Percentiles rank a stretch among this genome's conserved stretches.
Conservation (phyloP, 2,888 invertebrate species). For the Aspidiotus rigidus region DNA sequence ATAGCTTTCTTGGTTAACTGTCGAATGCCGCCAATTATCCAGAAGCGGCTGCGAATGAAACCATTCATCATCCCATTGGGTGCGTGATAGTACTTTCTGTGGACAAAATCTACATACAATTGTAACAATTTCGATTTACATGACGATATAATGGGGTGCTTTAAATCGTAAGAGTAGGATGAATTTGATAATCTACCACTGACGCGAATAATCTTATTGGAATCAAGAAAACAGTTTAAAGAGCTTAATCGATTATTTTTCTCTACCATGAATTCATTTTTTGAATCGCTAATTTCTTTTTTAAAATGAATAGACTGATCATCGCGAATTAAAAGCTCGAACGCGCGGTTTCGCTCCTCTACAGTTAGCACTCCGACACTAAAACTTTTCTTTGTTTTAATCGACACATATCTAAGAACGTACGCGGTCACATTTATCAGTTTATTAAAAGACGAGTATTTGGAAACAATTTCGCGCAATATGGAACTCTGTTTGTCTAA, state of each 20-base stretch:
- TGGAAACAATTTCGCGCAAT: not conserved
- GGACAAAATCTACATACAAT: not conserved
- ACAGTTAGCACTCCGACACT: not conserved
- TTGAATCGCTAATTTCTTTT: not conserved
- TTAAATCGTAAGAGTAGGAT: not conserved
- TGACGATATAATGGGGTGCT: not conserved
- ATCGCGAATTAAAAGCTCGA: not conserved
- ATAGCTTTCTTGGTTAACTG: not conserved
- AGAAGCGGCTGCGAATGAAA: not conserved
- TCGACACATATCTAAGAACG: not conserved
- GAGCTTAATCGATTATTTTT: not conserved
- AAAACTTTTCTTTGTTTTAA: not conserved
- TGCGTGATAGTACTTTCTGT: not conserved
- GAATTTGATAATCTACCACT: not conserved
- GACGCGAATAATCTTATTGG: not conserved
- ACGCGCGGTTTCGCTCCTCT: not conserved
- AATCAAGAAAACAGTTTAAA: not conserved
- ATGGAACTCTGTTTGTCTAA: too few relatives aligned
- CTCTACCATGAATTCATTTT: not conserved
- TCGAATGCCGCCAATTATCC: not conserved
- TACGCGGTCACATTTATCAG: not conserved
- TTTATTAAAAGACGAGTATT: not conserved
- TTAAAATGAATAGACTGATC: not conserved
- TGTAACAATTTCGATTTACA: not conserved
- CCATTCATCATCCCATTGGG: not conserved